Percentiles rank a stretch among this genome's conserved stretches.
phyloP scores from a whole-genome alignment of 1,140 invertebrate genomes.

The Papilio xuthus region DNA sequence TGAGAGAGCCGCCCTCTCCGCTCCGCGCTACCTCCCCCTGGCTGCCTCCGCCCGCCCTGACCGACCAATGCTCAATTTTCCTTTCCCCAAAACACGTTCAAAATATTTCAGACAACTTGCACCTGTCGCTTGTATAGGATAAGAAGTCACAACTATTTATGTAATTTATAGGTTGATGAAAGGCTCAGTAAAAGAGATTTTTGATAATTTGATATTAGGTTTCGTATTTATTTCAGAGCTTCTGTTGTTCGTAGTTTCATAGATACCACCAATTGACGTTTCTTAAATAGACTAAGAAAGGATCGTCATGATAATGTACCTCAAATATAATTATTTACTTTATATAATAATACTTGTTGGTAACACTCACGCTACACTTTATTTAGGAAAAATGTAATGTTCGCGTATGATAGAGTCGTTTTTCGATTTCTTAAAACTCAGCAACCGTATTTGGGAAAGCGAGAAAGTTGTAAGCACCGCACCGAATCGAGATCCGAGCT shows the following conservation, averaged over 20 bases:
- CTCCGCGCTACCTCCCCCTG: constrained; percentile 30
- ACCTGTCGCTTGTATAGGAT: constrained; percentile 15
- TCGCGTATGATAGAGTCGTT: neutral
- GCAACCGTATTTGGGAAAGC: no score
- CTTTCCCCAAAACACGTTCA: neutral
- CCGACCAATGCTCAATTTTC: neutral
- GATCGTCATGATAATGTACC: no score
- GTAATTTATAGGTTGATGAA: neutral
- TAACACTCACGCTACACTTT: no score
- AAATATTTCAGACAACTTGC: constrained; percentile 8
- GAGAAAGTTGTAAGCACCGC: no score
- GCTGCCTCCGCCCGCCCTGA: neutral
- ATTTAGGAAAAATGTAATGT: neutral
- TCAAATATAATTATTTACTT: no score
- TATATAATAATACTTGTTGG: no score
- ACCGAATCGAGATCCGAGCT: no score
- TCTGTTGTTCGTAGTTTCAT: neutral
- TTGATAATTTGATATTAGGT: no score
- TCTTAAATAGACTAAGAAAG: no score
- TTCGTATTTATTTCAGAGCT: no score
- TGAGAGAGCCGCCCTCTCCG: constrained; percentile 38
- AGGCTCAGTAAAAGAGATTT: neutral
- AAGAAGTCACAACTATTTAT: neutral
- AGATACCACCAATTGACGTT: neutral
- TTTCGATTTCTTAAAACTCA: neutral